Base-by-base conservation (phyloP, 2,797 vertebrate species). In the Morus bassanus region DNA sequence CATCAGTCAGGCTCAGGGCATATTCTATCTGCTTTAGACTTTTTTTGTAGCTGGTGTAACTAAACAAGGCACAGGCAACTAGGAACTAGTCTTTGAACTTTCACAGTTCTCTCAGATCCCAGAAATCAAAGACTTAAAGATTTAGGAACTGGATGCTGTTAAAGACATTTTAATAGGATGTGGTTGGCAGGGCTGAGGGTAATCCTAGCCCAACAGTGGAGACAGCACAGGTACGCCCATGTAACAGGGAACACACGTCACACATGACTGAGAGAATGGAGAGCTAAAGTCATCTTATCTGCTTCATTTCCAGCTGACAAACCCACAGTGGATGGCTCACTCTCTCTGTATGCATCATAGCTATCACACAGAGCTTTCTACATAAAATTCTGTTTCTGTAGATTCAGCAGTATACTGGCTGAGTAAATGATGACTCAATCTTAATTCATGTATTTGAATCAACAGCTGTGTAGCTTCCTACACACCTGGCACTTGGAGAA, bases 391-490 rank as follows among this genome's bases (percentile, higher is more conserved):
- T 5, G 0, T 21, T 79, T 88, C 57, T 91, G 56, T 18, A 94
- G 28, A 74, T 45, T 89, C 78, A 88, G 78, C 59, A 37, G 18
- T 18, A 31, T 33, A 50, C 18, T 15, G 51, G 18, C 30, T 82
- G 59, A 15, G 15, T 35, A 61, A 41, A 76, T 8, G n/a, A 88
- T 21, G 63, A 39, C 54, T 79, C 75, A 85, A 61, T 89, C 54
- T 61, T 57, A 72, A 78, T 64, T 80, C 6, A 72, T 72, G 73
- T 88, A 87, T 51, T 69, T 67, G 43, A 78, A 82, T 79, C 75
- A 79, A 92, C 78, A 95, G 78, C 77, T 81, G 77, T 64, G 57
- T 23, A 68, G 45, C 67, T 89, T 94, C 90, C 88, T 80, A 74
- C 18, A 83, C 63, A 95, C 43, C 85, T 88, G 91, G 63, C 68